Evolutionary conservation across 2,888 invertebrate genomes (phyloP).

Genomic region (Andrena minutula): DNA sequence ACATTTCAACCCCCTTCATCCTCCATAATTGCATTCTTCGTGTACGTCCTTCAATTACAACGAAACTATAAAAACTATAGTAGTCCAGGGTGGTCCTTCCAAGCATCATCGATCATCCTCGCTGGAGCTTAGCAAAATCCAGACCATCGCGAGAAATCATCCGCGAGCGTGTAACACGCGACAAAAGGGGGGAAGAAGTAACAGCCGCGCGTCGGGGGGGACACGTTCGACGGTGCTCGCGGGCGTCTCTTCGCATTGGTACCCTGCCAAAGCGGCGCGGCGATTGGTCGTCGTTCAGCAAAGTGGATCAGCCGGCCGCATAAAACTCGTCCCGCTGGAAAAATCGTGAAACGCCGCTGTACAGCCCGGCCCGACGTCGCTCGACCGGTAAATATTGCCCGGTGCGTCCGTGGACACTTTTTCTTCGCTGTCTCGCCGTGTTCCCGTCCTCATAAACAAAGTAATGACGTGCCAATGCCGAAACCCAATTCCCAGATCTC

Average conservation of each 20-base stretch:
- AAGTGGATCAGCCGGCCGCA: slow-evolving; percentile 72
- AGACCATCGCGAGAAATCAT: slow-evolving; percentile 1
- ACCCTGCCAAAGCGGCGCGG: slow-evolving; percentile 67
- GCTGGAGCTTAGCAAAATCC: too few relatives aligned
- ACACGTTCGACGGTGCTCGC: slow-evolving; percentile 16
- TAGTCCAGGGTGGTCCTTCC: too few relatives aligned
- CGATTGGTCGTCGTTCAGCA: slow-evolving; percentile 68
- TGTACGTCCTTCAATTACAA: too few relatives aligned
- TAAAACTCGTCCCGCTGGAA: slow-evolving; percentile 60
- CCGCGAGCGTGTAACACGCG: neutral
- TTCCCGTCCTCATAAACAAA: slow-evolving; percentile 80
- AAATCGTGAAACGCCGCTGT: slow-evolving; percentile 63
- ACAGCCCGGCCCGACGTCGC: slow-evolving; percentile 47
- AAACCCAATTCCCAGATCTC: slow-evolving; percentile 73
- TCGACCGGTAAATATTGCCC: slow-evolving; percentile 75
- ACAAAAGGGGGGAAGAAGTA: neutral
- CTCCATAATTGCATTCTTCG: too few relatives aligned
- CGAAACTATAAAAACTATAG: too few relatives aligned
- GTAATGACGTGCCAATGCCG: slow-evolving; percentile 77
- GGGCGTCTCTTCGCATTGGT: slow-evolving; percentile 66
- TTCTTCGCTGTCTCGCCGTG: slow-evolving; percentile 77
- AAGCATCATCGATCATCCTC: too few relatives aligned
- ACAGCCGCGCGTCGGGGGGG: slow-evolving; percentile 2
- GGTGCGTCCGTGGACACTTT: slow-evolving; percentile 70
- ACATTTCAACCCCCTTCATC: too few relatives aligned